Conservation (phyloP, 1,140 invertebrate species). For the Diachasmimorpha longicaudata region DNA sequence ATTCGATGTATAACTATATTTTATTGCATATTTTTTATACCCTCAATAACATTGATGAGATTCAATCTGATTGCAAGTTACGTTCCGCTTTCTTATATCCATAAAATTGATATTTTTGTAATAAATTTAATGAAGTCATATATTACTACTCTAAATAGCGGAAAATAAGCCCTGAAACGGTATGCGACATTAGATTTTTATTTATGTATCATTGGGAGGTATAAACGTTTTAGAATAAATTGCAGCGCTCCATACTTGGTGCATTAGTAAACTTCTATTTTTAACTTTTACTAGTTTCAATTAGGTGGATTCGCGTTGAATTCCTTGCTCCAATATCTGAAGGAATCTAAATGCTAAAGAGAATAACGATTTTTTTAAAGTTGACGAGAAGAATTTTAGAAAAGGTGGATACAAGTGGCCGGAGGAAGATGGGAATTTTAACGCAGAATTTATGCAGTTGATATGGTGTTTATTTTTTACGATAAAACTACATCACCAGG, state of each 20-base stretch:
- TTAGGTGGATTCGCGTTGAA: not conserved
- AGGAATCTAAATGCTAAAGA: not conserved
- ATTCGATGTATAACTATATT: not conserved
- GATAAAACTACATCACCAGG: not conserved
- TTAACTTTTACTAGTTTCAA: not conserved
- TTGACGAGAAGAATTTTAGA: not conserved
- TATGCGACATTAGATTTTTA: not conserved
- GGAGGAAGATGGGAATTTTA: not conserved
- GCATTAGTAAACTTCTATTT: not conserved
- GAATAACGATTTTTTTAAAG: not conserved
- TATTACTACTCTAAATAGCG: not conserved
- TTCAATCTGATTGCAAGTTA: not conserved
- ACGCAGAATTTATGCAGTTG: not conserved
- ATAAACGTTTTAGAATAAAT: not conserved
- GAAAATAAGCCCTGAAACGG: not conserved
- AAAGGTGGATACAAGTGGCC: not conserved
- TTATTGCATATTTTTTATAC: not conserved
- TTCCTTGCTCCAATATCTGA: not conserved
- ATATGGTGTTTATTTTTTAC: not conserved
- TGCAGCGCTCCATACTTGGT: not conserved
- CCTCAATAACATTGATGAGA: not conserved
- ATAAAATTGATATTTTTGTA: conserved; percentile 1
- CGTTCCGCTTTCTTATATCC: not conserved
- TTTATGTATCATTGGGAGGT: not conserved
- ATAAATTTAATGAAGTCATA: not conserved